Percentiles rank a stretch among this genome's conserved stretches.
phyloP scores from a whole-genome alignment of 2,888 invertebrate species.

The Drosophila suboccidentalis region DNA sequence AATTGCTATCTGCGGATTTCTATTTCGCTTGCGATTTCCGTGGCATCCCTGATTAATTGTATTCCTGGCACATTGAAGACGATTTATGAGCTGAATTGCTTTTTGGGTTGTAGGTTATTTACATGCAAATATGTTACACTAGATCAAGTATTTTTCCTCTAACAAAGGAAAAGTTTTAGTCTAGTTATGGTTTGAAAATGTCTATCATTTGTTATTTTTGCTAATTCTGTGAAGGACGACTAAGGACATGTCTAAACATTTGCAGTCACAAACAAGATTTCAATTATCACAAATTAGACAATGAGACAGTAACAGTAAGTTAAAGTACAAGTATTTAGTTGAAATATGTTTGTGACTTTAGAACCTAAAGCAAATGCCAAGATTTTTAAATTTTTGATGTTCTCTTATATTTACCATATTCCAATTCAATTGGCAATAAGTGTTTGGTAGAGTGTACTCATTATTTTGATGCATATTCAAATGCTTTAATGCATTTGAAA shows the following conservation, averaged over 20 bases:
- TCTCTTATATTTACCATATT: constrained; percentile 13
- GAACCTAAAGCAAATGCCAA: neutral
- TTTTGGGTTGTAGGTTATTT: too few relatives aligned
- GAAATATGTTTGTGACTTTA: neutral
- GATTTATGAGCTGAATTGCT: too few relatives aligned
- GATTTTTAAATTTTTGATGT: neutral
- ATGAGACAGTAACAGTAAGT: neutral
- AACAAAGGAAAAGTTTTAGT: constrained; percentile 24
- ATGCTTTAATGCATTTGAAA: constrained; percentile 39
- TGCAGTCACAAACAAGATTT: too few relatives aligned
- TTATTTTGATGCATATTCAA: constrained; percentile 52
- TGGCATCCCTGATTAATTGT: too few relatives aligned
- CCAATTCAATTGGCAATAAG: constrained; percentile 21
- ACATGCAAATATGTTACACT: neutral
- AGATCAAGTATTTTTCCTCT: neutral
- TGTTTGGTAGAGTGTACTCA: constrained; percentile 19
- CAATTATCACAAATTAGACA: constrained; percentile 4
- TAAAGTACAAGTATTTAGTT: neutral
- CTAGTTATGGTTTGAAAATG: constrained; percentile 6
- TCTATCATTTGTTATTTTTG: constrained; percentile 6
- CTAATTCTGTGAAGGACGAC: neutral
- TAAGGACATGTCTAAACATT: constrained; percentile 1
- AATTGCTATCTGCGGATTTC: too few relatives aligned
- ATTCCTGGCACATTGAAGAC: too few relatives aligned
- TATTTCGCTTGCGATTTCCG: too few relatives aligned